phyloP scores from a whole-genome alignment of 1,140 invertebrate genomes.

The Drosophila grimshawi region DNA sequence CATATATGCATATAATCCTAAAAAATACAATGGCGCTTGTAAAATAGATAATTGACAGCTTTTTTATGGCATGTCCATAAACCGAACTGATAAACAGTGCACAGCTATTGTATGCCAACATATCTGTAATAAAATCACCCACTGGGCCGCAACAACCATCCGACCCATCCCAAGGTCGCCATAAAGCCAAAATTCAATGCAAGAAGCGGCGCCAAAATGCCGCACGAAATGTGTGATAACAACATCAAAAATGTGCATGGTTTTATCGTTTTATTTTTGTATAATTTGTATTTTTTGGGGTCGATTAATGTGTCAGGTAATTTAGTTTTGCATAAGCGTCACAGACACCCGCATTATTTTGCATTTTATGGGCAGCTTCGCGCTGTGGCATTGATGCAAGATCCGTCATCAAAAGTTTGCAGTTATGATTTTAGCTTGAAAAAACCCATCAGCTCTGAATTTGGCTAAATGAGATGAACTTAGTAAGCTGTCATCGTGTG shows the following conservation, averaged over 20 bases:
- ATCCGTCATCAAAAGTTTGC: conserved; percentile 49
- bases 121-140: conserved; percentile 39
- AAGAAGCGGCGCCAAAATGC: conserved; percentile 70
- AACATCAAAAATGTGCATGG: conserved; percentile 46
- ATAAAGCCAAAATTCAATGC: conserved; percentile 31
- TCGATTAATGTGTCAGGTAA: conserved; percentile 26
- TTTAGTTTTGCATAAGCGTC: conserved; percentile 69
- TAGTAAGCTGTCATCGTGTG: conserved; percentile 24
- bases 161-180: conserved; percentile 22
- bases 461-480: neutral
- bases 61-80: conserved; percentile 1
- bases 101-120: conserved; percentile 1
- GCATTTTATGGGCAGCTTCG: conserved; percentile 43
- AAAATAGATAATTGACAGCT: neutral
- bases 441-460: neutral
- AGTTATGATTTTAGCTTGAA: conserved; percentile 10
- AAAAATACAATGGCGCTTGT: neutral
- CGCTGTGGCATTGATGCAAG: conserved; percentile 52
- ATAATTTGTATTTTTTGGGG: conserved; percentile 24
- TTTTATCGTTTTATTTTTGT: conserved; percentile 13
- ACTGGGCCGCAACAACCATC: conserved; percentile 20
- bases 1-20: neutral
- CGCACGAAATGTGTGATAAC: conserved; percentile 46
- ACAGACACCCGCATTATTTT: conserved; percentile 71
- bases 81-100: conserved; percentile 7